These are phyloP conservation scores for Nasonovia ribisnigri DNA, from an alignment of 2,888 invertebrate species.

Conservation along the genomic window DNA sequence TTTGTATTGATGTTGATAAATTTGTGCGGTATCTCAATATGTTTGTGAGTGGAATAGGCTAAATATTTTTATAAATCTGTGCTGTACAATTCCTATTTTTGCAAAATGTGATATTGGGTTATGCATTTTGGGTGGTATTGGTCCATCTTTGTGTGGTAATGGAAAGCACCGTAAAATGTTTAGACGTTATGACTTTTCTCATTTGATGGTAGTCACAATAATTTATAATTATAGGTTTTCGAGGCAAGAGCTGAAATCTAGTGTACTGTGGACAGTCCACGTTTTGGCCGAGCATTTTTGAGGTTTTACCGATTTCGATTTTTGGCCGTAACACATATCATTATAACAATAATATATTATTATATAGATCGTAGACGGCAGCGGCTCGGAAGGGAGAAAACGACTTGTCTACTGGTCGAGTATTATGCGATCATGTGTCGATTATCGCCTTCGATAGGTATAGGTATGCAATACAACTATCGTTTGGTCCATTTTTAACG, in stretches of 20 bases:
- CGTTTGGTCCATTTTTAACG: constrained; percentile 18
- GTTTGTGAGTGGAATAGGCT: too few relatives aligned
- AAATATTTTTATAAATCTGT: too few relatives aligned
- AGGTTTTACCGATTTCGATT: background rate
- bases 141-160: too few relatives aligned
- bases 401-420: background rate
- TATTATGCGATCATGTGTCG: background rate
- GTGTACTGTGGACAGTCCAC: background rate
- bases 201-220: background rate
- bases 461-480: background rate
- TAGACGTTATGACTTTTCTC: background rate
- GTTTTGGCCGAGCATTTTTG: background rate
- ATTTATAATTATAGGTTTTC: background rate
- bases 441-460: background rate
- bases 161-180: too few relatives aligned
- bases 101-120: too few relatives aligned
- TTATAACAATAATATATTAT: background rate
- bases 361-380: background rate
- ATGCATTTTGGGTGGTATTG: too few relatives aligned
- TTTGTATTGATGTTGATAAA: too few relatives aligned
- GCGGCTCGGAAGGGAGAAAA: background rate
- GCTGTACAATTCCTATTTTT: too few relatives aligned
- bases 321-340: background rate
- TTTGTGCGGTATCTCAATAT: too few relatives aligned
- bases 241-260: background rate